phyloP scores from a whole-genome alignment of 2,113 vertebrate species.

The Micronycteris hirsuta region DNA sequence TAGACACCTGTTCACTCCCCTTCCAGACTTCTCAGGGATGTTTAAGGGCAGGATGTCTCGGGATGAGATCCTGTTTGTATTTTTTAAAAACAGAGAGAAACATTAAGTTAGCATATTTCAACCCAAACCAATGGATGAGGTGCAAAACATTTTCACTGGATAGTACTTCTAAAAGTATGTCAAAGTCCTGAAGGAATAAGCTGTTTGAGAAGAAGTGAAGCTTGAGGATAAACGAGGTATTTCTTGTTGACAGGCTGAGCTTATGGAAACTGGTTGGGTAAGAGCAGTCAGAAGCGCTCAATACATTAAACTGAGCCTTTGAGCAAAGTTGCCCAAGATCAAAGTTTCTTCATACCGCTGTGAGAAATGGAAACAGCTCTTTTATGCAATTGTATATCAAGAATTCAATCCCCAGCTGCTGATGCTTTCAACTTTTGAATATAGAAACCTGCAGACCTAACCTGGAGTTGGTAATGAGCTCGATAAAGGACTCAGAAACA shows the following conservation, averaged over 20 bases:
- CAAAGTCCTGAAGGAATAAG: not conserved
- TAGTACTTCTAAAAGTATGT: conserved; percentile 8
- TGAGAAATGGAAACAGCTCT: conserved; percentile 8
- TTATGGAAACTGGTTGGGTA: conserved; percentile 42
- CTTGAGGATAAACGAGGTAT: not conserved
- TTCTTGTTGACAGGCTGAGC: conserved; percentile 40
- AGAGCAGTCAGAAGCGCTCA: conserved; percentile 49
- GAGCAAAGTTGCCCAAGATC: conserved; percentile 43
- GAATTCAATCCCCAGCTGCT: conserved; percentile 33
- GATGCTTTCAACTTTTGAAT: conserved; percentile 60
- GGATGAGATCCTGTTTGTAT: conserved; percentile 55
- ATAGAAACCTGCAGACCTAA: not conserved
- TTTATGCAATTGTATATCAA: conserved; percentile 7
- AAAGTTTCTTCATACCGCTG: conserved; percentile 49
- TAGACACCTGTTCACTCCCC: conserved; percentile 28
- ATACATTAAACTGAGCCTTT: conserved; percentile 49
- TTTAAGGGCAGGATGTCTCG: conserved; percentile 35
- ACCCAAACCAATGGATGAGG: not conserved
- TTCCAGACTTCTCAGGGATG: conserved; percentile 40
- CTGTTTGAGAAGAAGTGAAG: conserved; percentile 60
- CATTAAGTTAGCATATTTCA: conserved; percentile 35
- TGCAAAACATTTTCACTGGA: conserved; percentile 51
- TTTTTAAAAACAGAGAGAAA: conserved; percentile 49
- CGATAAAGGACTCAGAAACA: conserved; percentile 70
- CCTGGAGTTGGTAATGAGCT: conserved; percentile 63